Percentiles rank a stretch among this genome's conserved stretches.
phyloP scores from a whole-genome alignment of 2,888 invertebrate genomes.

The Heliothis peltigera region DNA sequence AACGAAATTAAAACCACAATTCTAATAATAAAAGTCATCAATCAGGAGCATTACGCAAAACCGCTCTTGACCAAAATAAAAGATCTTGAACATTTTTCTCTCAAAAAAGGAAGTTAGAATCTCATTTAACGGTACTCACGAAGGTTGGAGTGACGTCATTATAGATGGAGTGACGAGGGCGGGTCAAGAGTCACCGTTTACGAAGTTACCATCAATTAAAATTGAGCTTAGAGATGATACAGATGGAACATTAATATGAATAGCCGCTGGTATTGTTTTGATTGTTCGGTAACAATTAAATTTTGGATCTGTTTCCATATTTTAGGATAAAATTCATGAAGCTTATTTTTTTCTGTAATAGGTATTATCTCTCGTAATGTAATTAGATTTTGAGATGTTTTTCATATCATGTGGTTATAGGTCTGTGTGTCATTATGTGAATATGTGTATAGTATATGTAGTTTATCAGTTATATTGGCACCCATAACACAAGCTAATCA shows the following conservation, averaged over 20 bases:
- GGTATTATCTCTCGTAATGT: not conserved
- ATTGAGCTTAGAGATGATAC: constrained; percentile 16
- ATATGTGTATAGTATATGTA: no score
- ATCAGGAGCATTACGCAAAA: not conserved
- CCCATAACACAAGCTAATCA: no score
- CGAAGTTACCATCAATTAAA: constrained; percentile 41
- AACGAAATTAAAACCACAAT: not conserved
- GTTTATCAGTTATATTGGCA: no score
- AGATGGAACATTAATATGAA: not conserved
- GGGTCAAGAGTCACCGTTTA: constrained; percentile 40
- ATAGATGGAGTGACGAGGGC: not conserved
- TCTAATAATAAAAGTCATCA: constrained; percentile 1
- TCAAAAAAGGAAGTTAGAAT: constrained; percentile 20
- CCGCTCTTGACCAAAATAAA: not conserved
- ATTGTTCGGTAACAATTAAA: not conserved
- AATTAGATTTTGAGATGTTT: no score
- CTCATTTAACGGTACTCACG: constrained; percentile 28
- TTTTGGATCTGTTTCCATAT: constrained; percentile 1
- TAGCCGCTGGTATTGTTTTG: not conserved
- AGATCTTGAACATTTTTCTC: not conserved
- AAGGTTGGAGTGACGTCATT: constrained; percentile 33
- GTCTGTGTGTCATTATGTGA: no score
- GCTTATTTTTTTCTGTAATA: not conserved
- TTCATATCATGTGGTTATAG: no score
- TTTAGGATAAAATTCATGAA: not conserved